Evolutionary conservation across 2,797 vertebrate species (phyloP).

Genomic region (Nasua narica): DNA sequence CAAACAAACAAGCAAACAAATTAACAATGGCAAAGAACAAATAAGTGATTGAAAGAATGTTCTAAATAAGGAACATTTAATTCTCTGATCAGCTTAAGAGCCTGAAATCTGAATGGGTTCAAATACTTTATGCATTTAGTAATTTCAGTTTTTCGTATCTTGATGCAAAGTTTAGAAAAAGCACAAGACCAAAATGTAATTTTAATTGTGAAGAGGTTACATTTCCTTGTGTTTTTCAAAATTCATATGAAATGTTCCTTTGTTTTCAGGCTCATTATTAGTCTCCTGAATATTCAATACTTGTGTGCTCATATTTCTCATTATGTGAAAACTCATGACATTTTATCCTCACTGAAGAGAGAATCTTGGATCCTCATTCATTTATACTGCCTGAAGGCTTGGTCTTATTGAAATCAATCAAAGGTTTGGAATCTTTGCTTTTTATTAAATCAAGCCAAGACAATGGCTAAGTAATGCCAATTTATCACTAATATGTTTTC

Average conservation of each 20-base stretch:
- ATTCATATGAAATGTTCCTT: background rate
- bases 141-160: background rate
- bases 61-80: background rate
- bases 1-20: background rate
- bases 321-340: background rate
- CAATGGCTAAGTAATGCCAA: background rate
- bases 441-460: background rate
- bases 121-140: background rate
- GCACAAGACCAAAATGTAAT: background rate
- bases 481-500: background rate
- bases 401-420: background rate
- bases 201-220: background rate
- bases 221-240: background rate
- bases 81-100: constrained; percentile 15
- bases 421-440: background rate
- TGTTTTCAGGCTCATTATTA: background rate
- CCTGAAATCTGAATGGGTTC: background rate
- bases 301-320: background rate
- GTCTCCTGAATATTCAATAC: background rate
- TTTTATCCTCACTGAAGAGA: background rate
- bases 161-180: background rate
- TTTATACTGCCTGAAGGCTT: background rate
- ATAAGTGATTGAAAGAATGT: background rate
- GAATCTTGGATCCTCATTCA: background rate
- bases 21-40: background rate